A percentile compares a stretch with the other conserved stretches of the same genome.
phyloP scores from a whole-genome alignment of 2,797 vertebrate genomes.

The Choloepus didactylus region DNA sequence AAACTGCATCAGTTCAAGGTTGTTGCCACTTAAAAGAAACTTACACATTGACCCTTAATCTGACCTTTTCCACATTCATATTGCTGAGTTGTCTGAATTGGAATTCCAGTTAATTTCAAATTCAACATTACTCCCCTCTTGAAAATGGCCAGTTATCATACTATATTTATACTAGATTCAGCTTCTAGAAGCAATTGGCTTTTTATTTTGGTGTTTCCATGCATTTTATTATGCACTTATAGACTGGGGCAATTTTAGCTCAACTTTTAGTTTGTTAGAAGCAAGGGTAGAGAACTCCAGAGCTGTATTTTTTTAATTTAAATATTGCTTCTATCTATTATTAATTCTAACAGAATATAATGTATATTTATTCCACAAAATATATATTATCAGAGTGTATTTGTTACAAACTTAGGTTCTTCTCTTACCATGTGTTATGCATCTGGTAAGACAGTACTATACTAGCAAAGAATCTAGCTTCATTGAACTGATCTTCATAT shows the following conservation, averaged over 20 bases:
- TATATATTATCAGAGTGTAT: conserved; percentile 88
- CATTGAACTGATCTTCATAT: conserved; percentile 79
- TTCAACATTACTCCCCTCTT: conserved; percentile 80
- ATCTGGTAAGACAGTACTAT: conserved; percentile 85
- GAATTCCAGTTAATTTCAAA: conserved; percentile 84
- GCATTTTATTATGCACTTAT: conserved; percentile 86
- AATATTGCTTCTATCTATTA: conserved; percentile 87
- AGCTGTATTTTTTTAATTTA: conserved; percentile 88
- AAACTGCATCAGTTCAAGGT: conserved; percentile 82
- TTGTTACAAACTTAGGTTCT: conserved; percentile 86
- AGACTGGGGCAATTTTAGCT: conserved; percentile 83
- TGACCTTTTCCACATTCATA: conserved; percentile 76
- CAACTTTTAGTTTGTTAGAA: conserved; percentile 87
- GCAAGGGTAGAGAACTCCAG: conserved; percentile 84
- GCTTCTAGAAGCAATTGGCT: conserved; percentile 86
- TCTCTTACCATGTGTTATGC: conserved; percentile 86
- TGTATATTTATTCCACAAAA: conserved; percentile 89
- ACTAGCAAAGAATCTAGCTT: conserved; percentile 84
- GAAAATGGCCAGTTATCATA: conserved; percentile 84
- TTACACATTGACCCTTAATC: conserved; percentile 5
- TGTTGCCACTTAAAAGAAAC: conserved; percentile 78
- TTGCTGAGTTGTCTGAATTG: conserved; percentile 84
- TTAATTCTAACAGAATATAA: conserved; percentile 88
- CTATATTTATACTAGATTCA: conserved; percentile 85
- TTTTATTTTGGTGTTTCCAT: conserved; percentile 87